These are phyloP conservation scores for Echinometra lucunter DNA, from an alignment of 53 echinoderm and acorn worm species.

Conservation along the genomic window DNA sequence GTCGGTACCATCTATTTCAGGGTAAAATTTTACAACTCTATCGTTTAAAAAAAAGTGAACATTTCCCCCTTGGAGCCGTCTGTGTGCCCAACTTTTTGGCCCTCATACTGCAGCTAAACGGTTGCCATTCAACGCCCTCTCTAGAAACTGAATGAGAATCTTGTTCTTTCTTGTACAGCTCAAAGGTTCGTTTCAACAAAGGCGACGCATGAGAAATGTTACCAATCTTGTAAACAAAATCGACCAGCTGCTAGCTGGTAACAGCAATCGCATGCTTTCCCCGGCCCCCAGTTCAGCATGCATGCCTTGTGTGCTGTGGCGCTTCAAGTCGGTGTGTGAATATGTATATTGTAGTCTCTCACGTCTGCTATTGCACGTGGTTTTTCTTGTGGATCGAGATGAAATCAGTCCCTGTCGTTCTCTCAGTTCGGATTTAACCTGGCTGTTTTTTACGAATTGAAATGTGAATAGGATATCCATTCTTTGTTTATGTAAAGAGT, in stretches of 20 bases:
- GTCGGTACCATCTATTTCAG: no score
- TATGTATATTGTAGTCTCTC: no score
- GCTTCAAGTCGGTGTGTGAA: no score
- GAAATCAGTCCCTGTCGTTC: neutral
- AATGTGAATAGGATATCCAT: neutral
- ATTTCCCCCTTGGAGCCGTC: neutral
- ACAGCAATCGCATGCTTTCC: neutral
- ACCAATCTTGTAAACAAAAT: conserved; percentile 29
- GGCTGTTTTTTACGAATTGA: neutral
- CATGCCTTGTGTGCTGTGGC: neutral
- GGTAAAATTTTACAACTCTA: no score
- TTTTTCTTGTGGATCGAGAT: neutral
- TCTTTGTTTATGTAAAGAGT: neutral
- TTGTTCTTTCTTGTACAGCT: neutral
- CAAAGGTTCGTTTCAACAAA: neutral
- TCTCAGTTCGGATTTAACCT: neutral
- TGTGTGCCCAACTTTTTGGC: no score
- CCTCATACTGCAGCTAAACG: neutral
- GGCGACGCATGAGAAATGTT: neutral
- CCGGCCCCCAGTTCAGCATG: neutral
- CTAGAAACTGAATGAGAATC: neutral
- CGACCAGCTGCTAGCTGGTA: neutral
- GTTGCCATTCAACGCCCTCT: neutral
- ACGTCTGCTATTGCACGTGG: neutral
- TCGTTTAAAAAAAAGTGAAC: no score